Percentiles rank a stretch among this genome's conserved stretches.
Evolutionary conservation across 2,888 invertebrate genomes (phyloP).

Genomic region (Calliscelio sp.): DNA sequence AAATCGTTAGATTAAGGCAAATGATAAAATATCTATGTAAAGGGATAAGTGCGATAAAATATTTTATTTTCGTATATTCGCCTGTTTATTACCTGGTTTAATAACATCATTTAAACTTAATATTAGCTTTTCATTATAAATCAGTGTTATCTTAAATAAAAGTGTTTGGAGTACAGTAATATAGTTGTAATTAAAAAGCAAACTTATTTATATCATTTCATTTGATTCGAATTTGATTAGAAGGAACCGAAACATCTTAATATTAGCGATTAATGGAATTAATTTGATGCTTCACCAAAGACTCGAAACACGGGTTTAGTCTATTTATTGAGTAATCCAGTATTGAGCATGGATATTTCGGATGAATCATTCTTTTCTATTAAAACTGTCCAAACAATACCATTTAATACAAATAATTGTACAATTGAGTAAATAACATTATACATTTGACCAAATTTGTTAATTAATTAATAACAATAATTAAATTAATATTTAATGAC

Average conservation of each 20-base stretch:
- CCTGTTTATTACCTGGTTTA: neutral
- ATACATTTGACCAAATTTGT: no score
- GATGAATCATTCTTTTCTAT: slow-evolving; percentile 15
- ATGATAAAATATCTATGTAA: slow-evolving; percentile 23
- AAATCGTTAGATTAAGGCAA: slow-evolving; percentile 19
- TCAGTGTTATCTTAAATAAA: no score
- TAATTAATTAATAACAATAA: no score
- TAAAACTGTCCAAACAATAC: slow-evolving; percentile 1
- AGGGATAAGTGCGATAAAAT: neutral
- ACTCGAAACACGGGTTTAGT: slow-evolving; percentile 36
- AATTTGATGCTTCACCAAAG: slow-evolving; percentile 35
- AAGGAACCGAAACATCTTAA: no score
- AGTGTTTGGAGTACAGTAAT: no score
- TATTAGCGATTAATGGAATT: slow-evolving; percentile 28
- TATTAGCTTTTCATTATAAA: no score
- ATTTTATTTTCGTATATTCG: neutral
- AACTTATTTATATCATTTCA: no score
- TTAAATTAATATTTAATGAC: no score
- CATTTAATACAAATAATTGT: no score
- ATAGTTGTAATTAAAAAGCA: neutral
- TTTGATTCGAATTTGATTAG: slow-evolving; percentile 25
- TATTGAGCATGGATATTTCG: slow-evolving; percentile 4
- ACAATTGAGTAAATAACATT: no score
- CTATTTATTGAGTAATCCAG: slow-evolving; percentile 30
- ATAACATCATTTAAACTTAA: neutral